Base-by-base conservation (phyloP, 2,888 invertebrate genomes). In the Neoitamus cyanurus region DNA sequence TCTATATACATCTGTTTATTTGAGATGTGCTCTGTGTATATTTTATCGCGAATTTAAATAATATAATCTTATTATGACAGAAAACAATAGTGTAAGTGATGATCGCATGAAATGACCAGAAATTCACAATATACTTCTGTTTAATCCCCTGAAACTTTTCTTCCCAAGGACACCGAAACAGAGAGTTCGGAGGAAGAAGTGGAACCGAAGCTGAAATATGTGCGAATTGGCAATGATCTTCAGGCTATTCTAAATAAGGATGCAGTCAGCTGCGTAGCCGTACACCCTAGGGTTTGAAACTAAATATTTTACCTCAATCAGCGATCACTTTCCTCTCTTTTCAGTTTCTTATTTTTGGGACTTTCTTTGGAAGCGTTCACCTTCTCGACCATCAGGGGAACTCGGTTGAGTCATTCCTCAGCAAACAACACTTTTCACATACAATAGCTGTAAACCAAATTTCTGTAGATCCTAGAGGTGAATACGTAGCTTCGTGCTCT, bases 341-440 rank as follows among this genome's bases (percentile, higher is more conserved):
- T 77, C 88, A 96, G 95, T 98, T 98, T 91, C 93, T 98, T 82
- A 97, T 97, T 88, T 92, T 99, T 86, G 99, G 98, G 31, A 97
- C 98, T 13, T 96, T 97, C 89, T 97, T 96, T 95, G 99, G 99
- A 2, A 94, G 94, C 86, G 95, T 99, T 84, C 96, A 98, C 89
- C 92, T 99, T 84, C 91, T 99, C 84, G 98, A 99, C 90, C 98
- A 98, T 91, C 95, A 97, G 89, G 99, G 98, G 0, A 97, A 98
- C 90, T 93, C 92, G 0, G 93, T 94, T 20, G 92, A 92, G 0
- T 92, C 93, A 86, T 88, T 90, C 85, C 90, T 93, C 2, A 92
- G 91, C 86, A 86, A 87, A 3, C 87, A 88, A 88, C 92, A 96
- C 58, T 94, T 94, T 88, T 88, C 88, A 0, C 98, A 99, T 89